Evolutionary conservation across 2,888 invertebrate genomes (phyloP).

Genomic region (Allacma fusca): DNA sequence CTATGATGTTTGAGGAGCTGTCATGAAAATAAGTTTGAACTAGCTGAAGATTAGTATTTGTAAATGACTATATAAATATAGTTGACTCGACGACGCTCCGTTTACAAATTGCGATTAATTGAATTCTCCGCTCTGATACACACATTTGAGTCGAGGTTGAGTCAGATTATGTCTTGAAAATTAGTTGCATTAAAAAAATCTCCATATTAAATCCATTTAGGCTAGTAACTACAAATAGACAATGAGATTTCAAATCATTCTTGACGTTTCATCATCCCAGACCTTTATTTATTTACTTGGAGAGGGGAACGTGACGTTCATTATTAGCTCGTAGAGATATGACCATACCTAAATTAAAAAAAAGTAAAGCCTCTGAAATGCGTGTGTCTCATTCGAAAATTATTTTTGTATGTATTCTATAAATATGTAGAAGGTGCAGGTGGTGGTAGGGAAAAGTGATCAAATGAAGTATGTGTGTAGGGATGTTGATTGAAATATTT

Average conservation of each 20-base stretch:
- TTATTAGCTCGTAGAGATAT: background rate
- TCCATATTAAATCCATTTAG: constrained; percentile 27
- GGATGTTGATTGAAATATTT: constrained; percentile 1
- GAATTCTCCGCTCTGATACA: constrained; percentile 26
- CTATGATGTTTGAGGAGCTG: too few species aligned
- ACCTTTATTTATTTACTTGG: background rate
- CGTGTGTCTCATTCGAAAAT: background rate
- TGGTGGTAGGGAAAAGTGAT: too few species aligned
- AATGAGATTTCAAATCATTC: constrained; percentile 25
- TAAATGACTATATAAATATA: constrained; percentile 3
- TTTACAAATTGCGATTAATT: constrained; percentile 19
- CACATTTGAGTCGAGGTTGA: constrained; percentile 18
- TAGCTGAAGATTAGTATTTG: too few species aligned
- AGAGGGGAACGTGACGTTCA: constrained; percentile 1
- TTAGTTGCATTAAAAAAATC: constrained; percentile 22
- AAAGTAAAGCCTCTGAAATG: background rate
- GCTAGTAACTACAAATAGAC: constrained; percentile 22
- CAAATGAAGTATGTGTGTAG: background rate
- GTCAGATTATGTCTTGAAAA: constrained; percentile 9
- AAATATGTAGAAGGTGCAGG: too few species aligned
- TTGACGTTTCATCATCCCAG: constrained; percentile 12
- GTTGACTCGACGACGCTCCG: background rate
- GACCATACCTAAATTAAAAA: background rate
- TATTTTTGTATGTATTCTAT: background rate
- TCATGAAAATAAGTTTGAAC: too few species aligned